phyloP scores from a whole-genome alignment of 2,888 invertebrate genomes.

The Mesochorus sp. region DNA sequence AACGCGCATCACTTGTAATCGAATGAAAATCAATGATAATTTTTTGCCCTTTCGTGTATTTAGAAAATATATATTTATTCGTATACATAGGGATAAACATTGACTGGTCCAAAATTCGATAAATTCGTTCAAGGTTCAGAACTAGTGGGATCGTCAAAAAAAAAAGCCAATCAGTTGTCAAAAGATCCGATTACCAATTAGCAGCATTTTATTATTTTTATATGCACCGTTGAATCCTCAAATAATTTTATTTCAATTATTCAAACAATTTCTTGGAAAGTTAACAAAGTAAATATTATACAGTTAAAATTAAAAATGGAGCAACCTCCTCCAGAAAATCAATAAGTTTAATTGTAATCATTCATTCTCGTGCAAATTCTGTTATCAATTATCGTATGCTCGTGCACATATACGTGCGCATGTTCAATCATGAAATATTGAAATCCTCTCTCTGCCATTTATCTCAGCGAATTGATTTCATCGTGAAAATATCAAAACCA shows the following conservation, averaged over 20 bases:
- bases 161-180: too few species aligned
- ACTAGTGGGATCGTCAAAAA: too few species aligned
- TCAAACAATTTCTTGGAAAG: not conserved
- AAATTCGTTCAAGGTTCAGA: too few species aligned
- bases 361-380: not conserved
- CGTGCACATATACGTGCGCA: not conserved
- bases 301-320: too few species aligned
- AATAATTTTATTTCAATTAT: not conserved
- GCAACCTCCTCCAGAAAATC: too few species aligned
- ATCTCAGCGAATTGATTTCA: conserved; percentile 10
- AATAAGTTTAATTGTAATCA: conserved; percentile 1
- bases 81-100: too few species aligned
- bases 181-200: too few species aligned
- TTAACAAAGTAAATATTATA: not conserved
- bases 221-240: not conserved
- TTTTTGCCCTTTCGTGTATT: too few species aligned
- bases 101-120: too few species aligned
- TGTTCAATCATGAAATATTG: conserved; percentile 8
- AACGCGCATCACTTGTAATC: too few species aligned
- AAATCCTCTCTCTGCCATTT: not conserved
- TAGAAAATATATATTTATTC: too few species aligned
- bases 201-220: too few species aligned
- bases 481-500: conserved; percentile 5
- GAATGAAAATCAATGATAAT: conserved; percentile 22
- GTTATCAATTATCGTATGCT: not conserved